A percentile compares a stretch with the other conserved stretches of the same genome.
Evolutionary conservation across 2,797 vertebrate genomes (phyloP).

Genomic region (Thunnus albacares): DNA sequence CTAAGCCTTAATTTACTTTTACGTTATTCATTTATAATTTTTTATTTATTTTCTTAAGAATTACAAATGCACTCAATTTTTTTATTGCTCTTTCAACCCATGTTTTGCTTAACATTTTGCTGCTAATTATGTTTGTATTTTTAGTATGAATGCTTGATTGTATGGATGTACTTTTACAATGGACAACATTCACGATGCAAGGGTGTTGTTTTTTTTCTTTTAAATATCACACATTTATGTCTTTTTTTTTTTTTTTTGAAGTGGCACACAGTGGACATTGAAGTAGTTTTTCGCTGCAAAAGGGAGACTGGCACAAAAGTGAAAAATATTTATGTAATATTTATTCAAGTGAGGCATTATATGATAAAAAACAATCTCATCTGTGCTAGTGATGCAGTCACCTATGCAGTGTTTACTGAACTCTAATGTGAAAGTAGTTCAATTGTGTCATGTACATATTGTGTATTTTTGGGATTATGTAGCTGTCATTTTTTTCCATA

Average conservation of each 20-base stretch:
- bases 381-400: conserved; percentile 80
- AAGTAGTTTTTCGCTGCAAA: conserved; percentile 31
- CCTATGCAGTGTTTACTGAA: conserved; percentile 84
- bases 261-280: conserved; percentile 29
- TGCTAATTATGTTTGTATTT: conserved; percentile 55
- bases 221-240: conserved; percentile 13
- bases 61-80: conserved; percentile 63
- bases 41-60: conserved; percentile 52
- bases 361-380: conserved; percentile 69
- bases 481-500: conserved; percentile 60
- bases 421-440: conserved; percentile 79
- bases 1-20: conserved; percentile 77
- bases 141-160: conserved; percentile 47
- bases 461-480: conserved; percentile 73
- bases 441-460: conserved; percentile 78
- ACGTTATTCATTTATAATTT: conserved; percentile 33
- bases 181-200: conserved; percentile 35
- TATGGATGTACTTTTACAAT: conserved; percentile 31
- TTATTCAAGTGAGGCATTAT: conserved; percentile 80
- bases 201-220: conserved; percentile 18
- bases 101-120: conserved; percentile 70
- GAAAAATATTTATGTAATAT: conserved; percentile 78
- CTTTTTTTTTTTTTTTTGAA: conserved; percentile 22
- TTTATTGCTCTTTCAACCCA: conserved; percentile 52
- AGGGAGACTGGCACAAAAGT: conserved; percentile 57